Percentiles rank a stretch among this genome's conserved stretches.
Evolutionary conservation across 2,888 invertebrate species (phyloP).

Genomic region (Xylophagus ater): DNA sequence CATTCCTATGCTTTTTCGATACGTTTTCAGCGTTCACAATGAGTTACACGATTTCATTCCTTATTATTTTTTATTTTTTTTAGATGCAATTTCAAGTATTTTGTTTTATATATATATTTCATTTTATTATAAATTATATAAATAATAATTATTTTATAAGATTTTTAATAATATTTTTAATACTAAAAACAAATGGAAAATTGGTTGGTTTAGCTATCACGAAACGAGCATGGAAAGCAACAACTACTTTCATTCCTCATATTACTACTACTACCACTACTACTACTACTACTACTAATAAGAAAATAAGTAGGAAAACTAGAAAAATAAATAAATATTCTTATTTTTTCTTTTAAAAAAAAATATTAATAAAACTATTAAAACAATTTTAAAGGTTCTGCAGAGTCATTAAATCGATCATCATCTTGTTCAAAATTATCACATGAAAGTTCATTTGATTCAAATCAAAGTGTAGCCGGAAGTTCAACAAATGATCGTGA

Average conservation of each 20-base stretch:
- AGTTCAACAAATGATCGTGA: constrained; percentile 35
- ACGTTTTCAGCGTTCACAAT: no score
- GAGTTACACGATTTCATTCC: no score
- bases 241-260: no score
- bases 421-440: constrained; percentile 39
- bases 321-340: constrained; percentile 1
- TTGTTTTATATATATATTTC: constrained; percentile 11
- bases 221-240: constrained; percentile 9
- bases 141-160: no score
- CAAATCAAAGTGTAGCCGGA: constrained; percentile 38
- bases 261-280: no score
- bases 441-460: constrained; percentile 34
- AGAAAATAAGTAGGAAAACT: constrained; percentile 4
- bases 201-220: no score
- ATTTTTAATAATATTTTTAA: no score
- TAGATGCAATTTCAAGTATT: constrained; percentile 15
- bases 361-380: constrained; percentile 2
- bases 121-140: no score
- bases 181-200: no score
- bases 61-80: constrained; percentile 23
- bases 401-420: constrained; percentile 38
- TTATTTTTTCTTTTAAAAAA: constrained; percentile 5
- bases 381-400: constrained; percentile 32
- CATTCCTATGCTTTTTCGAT: no score
- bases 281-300: constrained; percentile 6